These are phyloP conservation scores for Rhamnusium bicolor DNA, from an alignment of 2,888 invertebrate genomes.

Conservation along the genomic window DNA sequence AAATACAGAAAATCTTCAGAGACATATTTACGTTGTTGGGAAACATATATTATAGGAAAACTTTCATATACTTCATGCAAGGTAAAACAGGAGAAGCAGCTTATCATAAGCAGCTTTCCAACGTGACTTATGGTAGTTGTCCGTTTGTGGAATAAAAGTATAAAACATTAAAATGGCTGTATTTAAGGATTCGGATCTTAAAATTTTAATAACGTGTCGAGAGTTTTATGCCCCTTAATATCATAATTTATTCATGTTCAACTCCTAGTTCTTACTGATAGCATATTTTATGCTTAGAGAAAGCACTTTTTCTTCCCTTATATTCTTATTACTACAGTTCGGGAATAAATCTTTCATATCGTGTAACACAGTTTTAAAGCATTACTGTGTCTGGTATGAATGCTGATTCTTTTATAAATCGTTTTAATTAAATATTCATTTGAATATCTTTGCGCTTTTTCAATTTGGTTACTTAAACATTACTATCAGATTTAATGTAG, in stretches of 20 bases:
- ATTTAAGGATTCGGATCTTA: conserved; percentile 59
- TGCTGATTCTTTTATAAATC: conserved; percentile 26
- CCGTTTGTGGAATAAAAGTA: conserved; percentile 62
- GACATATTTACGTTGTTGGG: conserved; percentile 34
- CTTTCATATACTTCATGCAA: conserved; percentile 44
- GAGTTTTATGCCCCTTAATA: conserved; percentile 61
- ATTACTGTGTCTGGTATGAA: conserved; percentile 18
- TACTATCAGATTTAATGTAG: not conserved
- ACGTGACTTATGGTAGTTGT: conserved; percentile 63
- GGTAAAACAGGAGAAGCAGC: conserved; percentile 55
- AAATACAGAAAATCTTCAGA: conserved; percentile 6
- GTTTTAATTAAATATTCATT: conserved; percentile 24
- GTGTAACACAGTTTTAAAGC: conserved; percentile 4
- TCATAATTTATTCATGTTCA: conserved; percentile 60
- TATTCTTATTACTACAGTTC: conserved; percentile 41
- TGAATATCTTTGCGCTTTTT: conserved; percentile 8
- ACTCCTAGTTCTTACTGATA: conserved; percentile 55
- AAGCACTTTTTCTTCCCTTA: conserved; percentile 54
- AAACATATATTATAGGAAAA: conserved; percentile 43
- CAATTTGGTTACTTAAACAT: conserved; percentile 5
- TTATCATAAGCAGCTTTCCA: conserved; percentile 61
- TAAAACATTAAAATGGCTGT: conserved; percentile 63
- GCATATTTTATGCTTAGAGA: conserved; percentile 55
- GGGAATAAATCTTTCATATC: conserved; percentile 40
- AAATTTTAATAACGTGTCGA: conserved; percentile 64